Conservation (phyloP, 2,113 vertebrate species). For the Campylomormyrus tamandua region DNA sequence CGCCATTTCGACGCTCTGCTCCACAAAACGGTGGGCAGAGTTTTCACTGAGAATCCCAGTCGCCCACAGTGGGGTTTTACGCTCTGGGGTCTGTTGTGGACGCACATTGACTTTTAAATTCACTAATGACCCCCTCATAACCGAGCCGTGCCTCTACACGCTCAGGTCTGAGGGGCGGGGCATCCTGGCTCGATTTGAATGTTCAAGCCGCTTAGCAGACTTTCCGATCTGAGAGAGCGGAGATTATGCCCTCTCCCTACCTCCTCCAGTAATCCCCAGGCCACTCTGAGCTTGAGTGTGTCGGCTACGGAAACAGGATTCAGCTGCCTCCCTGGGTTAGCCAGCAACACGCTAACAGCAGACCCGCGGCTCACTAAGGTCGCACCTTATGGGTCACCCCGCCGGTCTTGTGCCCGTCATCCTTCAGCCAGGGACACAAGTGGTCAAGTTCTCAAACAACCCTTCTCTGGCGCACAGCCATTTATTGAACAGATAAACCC, state of each 20-base stretch:
- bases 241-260: neutral
- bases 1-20: neutral
- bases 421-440: neutral
- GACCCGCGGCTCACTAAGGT: neutral
- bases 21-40: neutral
- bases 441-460: neutral
- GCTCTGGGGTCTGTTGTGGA: neutral
- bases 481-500: neutral
- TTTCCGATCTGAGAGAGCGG: neutral
- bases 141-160: slow-evolving; percentile 22
- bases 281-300: neutral
- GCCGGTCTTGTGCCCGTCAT: neutral
- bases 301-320: neutral
- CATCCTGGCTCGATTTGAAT: slow-evolving; percentile 40
- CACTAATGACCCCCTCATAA: slow-evolving; percentile 25
- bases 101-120: slow-evolving; percentile 20
- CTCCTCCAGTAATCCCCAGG: neutral
- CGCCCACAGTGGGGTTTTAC: neutral
- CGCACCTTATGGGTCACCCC: neutral
- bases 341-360: neutral
- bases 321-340: neutral
- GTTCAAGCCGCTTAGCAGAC: slow-evolving; percentile 33
- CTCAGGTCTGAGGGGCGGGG: slow-evolving; percentile 20
- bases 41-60: neutral
- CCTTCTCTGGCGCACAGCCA: neutral